Evolutionary conservation across 1,140 invertebrate species (phyloP).

Genomic region (Branchinecta lindahli): DNA sequence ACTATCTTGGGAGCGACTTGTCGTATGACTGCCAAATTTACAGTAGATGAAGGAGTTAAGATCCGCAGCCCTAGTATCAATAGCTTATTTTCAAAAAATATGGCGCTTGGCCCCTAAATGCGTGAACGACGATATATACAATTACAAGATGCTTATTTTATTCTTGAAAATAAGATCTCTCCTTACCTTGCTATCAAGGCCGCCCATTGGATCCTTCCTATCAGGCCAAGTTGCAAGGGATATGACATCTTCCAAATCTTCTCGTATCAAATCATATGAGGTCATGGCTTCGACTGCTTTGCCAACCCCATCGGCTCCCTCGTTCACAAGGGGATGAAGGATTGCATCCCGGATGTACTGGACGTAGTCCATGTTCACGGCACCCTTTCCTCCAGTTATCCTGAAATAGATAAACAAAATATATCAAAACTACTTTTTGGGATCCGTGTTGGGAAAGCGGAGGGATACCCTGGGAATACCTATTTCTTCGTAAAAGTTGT

Average conservation of each 20-base stretch:
- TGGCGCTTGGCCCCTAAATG: too few relatives aligned
- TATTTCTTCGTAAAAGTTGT: too few relatives aligned
- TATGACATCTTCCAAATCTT: slow-evolving; percentile 73
- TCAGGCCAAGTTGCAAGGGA: slow-evolving; percentile 73
- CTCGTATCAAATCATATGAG: slow-evolving; percentile 65
- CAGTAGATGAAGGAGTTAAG: too few relatives aligned
- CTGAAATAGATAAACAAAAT: slow-evolving; percentile 31
- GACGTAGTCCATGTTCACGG: slow-evolving; percentile 67
- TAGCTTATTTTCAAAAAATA: too few relatives aligned
- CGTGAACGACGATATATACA: too few relatives aligned
- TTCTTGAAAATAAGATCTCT: background rate
- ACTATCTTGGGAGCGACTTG: too few relatives aligned
- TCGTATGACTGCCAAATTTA: too few relatives aligned
- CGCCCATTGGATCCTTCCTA: slow-evolving; percentile 51
- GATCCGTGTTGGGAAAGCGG: background rate
- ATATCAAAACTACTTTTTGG: slow-evolving; percentile 16
- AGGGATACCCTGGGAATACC: too few relatives aligned
- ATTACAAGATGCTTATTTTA: background rate
- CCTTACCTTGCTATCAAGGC: slow-evolving; percentile 58
- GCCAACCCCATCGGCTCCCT: slow-evolving; percentile 52
- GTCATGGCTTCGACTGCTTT: slow-evolving; percentile 55
- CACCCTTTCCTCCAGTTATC: slow-evolving; percentile 55
- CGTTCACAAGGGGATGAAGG: slow-evolving; percentile 48
- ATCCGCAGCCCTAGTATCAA: too few relatives aligned
- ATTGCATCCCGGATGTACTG: slow-evolving; percentile 51